phyloP scores from a whole-genome alignment of 2,797 vertebrate species.

The Pelodytes ibericus region DNA sequence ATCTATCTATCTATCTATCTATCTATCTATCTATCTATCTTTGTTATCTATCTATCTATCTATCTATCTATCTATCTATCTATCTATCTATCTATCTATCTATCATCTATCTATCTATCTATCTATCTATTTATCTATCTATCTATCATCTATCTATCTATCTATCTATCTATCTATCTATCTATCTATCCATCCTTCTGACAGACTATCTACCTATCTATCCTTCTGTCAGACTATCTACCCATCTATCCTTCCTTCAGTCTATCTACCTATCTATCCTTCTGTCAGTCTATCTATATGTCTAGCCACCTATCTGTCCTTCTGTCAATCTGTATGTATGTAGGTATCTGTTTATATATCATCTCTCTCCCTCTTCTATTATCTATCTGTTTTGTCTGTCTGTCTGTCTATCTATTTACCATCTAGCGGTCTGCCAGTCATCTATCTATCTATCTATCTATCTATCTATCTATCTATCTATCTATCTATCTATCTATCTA shows the following conservation, averaged over 20 bases:
- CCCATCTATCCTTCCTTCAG: neutral
- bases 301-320: neutral
- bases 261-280: neutral
- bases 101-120: constrained; percentile 13
- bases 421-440: neutral
- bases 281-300: neutral
- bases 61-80: constrained; percentile 3
- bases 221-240: neutral
- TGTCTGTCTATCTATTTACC: neutral
- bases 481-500: neutral
- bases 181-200: neutral
- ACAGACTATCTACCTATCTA: too few species aligned
- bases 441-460: constrained; percentile 23
- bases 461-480: constrained; percentile 16
- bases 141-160: neutral
- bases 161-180: neutral
- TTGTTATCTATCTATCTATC: neutral
- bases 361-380: neutral
- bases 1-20: neutral
- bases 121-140: neutral
- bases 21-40: neutral
- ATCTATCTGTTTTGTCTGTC: neutral
- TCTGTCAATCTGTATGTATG: constrained; percentile 1
- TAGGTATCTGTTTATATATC: neutral
- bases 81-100: neutral